A percentile compares a stretch with the other conserved stretches of the same genome.
These are phyloP conservation scores for Chondrosia reniformis DNA, from an alignment of 37 sponge, comb jelly and placozoan species.

Conservation along the genomic window DNA sequence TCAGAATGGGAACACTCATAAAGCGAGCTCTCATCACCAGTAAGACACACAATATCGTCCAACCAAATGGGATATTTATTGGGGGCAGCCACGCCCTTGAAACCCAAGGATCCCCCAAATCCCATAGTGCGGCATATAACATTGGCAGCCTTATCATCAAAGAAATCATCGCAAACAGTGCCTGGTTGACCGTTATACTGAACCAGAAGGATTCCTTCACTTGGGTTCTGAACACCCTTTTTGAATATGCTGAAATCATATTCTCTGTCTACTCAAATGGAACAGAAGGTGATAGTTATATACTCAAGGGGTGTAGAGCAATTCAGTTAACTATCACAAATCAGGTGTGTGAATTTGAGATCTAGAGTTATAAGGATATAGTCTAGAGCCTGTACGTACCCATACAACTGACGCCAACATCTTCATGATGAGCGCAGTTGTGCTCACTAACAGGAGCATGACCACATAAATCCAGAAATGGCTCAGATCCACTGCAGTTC, in stretches of 20 bases:
- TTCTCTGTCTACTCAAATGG: too few species aligned
- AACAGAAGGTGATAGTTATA: too few species aligned
- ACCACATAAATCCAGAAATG: background rate
- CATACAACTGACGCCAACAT: background rate
- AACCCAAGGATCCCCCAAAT: background rate
- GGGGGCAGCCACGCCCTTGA: too few species aligned
- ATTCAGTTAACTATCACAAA: too few species aligned
- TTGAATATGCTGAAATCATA: too few species aligned
- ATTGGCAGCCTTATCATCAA: background rate
- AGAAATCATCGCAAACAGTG: background rate
- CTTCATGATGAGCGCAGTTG: background rate
- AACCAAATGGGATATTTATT: background rate
- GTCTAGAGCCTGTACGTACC: slow-evolving; percentile 1
- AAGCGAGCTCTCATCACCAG: background rate
- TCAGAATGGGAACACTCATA: background rate
- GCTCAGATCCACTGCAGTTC: slow-evolving; percentile 1
- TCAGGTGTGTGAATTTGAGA: too few species aligned
- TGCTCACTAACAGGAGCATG: background rate
- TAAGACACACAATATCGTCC: background rate
- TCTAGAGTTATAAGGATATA: too few species aligned
- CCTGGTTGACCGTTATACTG: too few species aligned
- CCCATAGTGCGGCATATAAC: background rate
- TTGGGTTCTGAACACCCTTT: too few species aligned
- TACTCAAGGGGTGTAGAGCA: too few species aligned
- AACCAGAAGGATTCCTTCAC: too few species aligned